phyloP scores from a whole-genome alignment of 2,113 vertebrate species.

The Poecilia latipinna region DNA sequence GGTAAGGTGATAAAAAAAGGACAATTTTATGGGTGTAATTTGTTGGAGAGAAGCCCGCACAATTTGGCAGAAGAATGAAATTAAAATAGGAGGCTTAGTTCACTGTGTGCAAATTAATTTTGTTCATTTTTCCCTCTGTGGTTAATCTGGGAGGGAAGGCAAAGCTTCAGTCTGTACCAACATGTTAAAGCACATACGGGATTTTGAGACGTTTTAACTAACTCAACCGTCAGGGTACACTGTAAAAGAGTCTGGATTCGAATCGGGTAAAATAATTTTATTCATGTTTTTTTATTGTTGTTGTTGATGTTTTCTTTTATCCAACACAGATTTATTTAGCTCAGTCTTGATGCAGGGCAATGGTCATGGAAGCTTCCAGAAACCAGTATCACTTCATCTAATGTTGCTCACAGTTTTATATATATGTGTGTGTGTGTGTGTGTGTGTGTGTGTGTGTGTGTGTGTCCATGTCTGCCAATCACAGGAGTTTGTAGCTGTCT shows the following conservation, averaged over 20 bases:
- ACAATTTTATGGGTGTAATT: constrained; percentile 6
- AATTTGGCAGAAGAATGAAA: constrained; percentile 8
- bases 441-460: neutral
- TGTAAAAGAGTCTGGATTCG: neutral
- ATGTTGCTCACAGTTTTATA: neutral
- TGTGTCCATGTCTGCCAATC: neutral
- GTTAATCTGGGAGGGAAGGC: neutral
- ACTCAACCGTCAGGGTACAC: too few species aligned
- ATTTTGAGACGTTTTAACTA: neutral
- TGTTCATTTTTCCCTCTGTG: neutral
- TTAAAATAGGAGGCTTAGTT: neutral
- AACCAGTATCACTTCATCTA: neutral
- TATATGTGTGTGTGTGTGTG: too few species aligned
- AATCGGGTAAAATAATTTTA: constrained; percentile 1
- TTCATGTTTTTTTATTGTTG: too few species aligned
- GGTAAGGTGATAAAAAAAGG: constrained; percentile 29
- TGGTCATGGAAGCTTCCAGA: neutral
- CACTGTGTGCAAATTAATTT: neutral
- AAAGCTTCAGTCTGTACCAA: neutral
- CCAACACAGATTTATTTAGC: neutral
- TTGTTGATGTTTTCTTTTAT: neutral
- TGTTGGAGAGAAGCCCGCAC: constrained; percentile 7
- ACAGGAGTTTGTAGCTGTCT: neutral
- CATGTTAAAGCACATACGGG: neutral
- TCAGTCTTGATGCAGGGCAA: neutral